Evolutionary conservation across 2,113 vertebrate species (phyloP).

Genomic region (Phrynocephalus versicolor): DNA sequence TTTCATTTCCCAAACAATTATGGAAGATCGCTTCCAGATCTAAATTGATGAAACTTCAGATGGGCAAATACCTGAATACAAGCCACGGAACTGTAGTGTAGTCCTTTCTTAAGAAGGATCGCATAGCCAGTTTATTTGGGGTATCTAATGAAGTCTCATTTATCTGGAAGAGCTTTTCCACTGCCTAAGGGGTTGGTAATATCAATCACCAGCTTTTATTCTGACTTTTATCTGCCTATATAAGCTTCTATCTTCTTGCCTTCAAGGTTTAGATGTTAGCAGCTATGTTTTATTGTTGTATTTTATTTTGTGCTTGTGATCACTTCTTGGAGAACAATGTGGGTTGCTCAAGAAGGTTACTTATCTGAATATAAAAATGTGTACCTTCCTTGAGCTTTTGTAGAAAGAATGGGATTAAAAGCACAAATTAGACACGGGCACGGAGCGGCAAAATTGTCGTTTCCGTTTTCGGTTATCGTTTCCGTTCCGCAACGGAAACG

Average conservation of each 20-base stretch:
- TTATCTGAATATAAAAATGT: background rate
- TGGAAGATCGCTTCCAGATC: background rate
- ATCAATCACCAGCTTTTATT: background rate
- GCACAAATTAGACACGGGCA: no score
- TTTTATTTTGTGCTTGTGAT: background rate
- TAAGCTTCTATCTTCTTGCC: background rate
- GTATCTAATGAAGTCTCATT: background rate
- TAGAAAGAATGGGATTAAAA: background rate
- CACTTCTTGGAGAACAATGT: background rate
- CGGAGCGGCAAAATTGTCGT: no score
- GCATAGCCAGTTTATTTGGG: background rate
- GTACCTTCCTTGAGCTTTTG: background rate
- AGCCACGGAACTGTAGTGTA: background rate
- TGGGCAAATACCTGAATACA: background rate
- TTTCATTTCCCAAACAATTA: background rate
- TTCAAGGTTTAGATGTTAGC: background rate
- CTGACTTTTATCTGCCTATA: background rate
- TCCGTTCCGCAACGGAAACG: no score
- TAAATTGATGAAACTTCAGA: background rate
- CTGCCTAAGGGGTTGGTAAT: background rate
- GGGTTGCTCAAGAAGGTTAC: background rate
- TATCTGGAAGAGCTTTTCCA: background rate
- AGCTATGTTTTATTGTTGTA: background rate
- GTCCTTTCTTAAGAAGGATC: background rate
- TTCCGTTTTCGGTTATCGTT: no score